Evolutionary conservation across 2,113 vertebrate species (phyloP).

Genomic region (Lophura nycthemera): DNA sequence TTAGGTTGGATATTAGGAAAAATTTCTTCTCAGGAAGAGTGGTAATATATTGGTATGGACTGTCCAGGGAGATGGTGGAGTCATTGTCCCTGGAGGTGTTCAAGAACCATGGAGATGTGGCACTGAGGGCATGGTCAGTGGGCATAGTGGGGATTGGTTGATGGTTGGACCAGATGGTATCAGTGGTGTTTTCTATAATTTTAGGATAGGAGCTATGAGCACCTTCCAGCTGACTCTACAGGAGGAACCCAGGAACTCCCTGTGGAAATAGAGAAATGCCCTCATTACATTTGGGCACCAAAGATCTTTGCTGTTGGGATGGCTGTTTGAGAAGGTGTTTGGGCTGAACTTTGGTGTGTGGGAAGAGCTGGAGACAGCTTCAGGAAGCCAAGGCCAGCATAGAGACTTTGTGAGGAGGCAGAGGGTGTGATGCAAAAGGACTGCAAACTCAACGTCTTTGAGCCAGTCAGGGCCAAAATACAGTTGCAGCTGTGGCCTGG

Average conservation of each 20-base stretch:
- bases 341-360: not conserved
- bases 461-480: not conserved
- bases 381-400: fast-evolving
- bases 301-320: not conserved
- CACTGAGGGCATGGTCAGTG: no score
- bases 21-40: no score
- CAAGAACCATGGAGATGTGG: no score
- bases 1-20: no score
- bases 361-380: not conserved
- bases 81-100: no score
- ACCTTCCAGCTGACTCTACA: not conserved
- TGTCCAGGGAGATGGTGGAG: no score
- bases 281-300: not conserved
- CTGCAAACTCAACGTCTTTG: not conserved
- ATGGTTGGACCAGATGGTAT: no score
- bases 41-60: no score
- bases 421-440: not conserved
- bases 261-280: not conserved
- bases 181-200: no score
- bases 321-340: not conserved
- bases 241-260: not conserved
- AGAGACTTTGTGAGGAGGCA: not conserved
- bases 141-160: no score
- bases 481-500: not conserved
- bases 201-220: not conserved